Percentiles rank a stretch among this genome's conserved stretches.
Conservation (phyloP, 2,113 vertebrate species). For the Mormyrus iriodes region DNA sequence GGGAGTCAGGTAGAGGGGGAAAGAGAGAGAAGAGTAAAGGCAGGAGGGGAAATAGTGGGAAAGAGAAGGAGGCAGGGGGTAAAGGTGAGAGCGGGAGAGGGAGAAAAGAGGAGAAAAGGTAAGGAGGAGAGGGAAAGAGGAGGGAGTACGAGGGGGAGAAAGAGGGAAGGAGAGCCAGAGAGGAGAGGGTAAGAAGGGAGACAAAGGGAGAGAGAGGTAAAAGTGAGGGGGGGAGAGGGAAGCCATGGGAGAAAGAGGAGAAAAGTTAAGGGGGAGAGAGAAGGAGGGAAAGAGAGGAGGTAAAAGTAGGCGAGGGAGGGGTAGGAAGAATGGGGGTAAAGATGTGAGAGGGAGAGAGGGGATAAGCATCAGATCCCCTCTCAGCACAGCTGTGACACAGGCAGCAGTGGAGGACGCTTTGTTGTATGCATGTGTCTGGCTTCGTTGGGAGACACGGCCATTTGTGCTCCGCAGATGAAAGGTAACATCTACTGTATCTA, state of each 20-base stretch:
- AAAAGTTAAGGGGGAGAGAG: too few species aligned
- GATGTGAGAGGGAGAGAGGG: background rate
- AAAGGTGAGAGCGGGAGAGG: slow-evolving; percentile 12
- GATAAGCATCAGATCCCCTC: slow-evolving; percentile 10
- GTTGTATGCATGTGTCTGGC: slow-evolving; percentile 27
- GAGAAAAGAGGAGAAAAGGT: background rate
- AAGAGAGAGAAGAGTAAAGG: background rate
- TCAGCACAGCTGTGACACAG: slow-evolving; percentile 18
- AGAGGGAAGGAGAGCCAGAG: background rate
- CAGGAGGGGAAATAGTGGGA: background rate
- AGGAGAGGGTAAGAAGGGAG: background rate
- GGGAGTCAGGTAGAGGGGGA: background rate
- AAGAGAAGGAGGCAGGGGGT: slow-evolving; percentile 1
- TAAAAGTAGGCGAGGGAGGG: background rate
- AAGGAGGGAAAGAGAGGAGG: background rate
- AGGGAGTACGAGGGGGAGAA: slow-evolving; percentile 1
- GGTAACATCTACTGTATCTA: slow-evolving; percentile 30
- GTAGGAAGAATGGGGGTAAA: background rate
- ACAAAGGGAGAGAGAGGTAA: background rate
- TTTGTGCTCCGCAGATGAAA: slow-evolving; percentile 27
- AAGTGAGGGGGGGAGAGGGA: background rate
- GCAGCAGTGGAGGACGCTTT: slow-evolving; percentile 20
- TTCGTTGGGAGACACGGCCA: slow-evolving; percentile 30
- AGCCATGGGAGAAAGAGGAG: background rate
- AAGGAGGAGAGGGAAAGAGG: slow-evolving; percentile 1